Base-by-base conservation (phyloP, 2,888 invertebrate species). In the Agrotis exclamationis region DNA sequence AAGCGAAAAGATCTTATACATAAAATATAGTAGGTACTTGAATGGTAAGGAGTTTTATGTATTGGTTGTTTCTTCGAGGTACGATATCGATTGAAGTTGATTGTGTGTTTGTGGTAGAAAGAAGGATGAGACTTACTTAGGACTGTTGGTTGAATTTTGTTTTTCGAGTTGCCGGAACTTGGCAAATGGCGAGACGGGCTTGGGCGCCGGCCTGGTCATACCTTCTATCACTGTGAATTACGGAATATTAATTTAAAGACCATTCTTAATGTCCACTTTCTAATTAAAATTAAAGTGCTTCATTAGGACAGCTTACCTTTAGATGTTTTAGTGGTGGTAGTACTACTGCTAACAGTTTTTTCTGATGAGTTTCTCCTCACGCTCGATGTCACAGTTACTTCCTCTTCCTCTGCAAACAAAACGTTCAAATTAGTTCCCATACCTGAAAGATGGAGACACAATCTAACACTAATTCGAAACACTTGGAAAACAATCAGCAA, bases 111-210 rank as follows among this genome's bases (percentile, higher is more conserved):
- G 6, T 47, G 68, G 48, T 33, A 18, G 24, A 18, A 13, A 28
- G 14, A n/a, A 24, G 18, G 44, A 9, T 2, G 60, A 33, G 67
- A 93, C 97, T 97, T 97, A 98, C 98, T 98, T 98, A 94, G 98
- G 98, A 89, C 97, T 97, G 91, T 97, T 97, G 90, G 97, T 97
- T 88, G 98, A 98, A 94, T 98, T 98, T 96, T 98, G 98, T 92
- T 98, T 98, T 94, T 99, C 99, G 94, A 99, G 97, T 96, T 99
- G 98, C 93, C 98, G 98, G 96, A 99, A 99, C 96, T 98, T 99
- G 91, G 98, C 98, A 96, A 99, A 98, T 81, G 99, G 98, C 88
- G 98, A 98, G 91, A 98, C 97, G 85, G 98, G 97, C 93, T 97
- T 98, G 92, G 93, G 96, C 79, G 93, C 96, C 93, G 94, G 89